Evolutionary conservation across 1,140 invertebrate genomes (phyloP).

Genomic region (Tribolium castaneum): DNA sequence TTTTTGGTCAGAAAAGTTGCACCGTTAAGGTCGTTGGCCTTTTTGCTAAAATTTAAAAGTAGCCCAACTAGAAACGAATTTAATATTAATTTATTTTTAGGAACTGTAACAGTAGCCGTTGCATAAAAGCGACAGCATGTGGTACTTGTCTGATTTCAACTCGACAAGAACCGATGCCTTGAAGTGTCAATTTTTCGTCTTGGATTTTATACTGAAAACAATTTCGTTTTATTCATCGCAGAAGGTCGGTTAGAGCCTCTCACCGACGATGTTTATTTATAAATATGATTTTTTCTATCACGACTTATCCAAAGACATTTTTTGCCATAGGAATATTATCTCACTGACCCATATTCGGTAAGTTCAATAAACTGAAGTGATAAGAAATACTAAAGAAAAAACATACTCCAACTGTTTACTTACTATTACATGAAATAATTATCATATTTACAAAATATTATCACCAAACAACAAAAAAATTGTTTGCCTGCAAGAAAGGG

Average conservation of each 20-base stretch:
- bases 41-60: constrained; percentile 25
- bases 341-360: constrained; percentile 48
- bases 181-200: constrained; percentile 24
- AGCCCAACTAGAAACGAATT: constrained; percentile 20
- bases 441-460: constrained; percentile 46
- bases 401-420: constrained; percentile 47
- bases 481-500: constrained; percentile 21
- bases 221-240: constrained; percentile 27
- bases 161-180: constrained; percentile 9
- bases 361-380: constrained; percentile 50
- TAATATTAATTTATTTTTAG: constrained; percentile 32
- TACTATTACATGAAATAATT: constrained; percentile 47
- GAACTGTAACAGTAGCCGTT: constrained; percentile 13
- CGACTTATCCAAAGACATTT: constrained; percentile 9
- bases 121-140: constrained; percentile 17
- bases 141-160: background rate
- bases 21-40: constrained; percentile 32
- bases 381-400: constrained; percentile 50
- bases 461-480: constrained; percentile 40
- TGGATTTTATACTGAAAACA: background rate
- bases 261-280: background rate
- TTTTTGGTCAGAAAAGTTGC: background rate
- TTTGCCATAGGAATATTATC: constrained; percentile 41
- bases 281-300: background rate
- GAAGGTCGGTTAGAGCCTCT: constrained; percentile 5